These are phyloP conservation scores for Papilio helenus DNA, from an alignment of 1,140 invertebrate species.

Conservation along the genomic window DNA sequence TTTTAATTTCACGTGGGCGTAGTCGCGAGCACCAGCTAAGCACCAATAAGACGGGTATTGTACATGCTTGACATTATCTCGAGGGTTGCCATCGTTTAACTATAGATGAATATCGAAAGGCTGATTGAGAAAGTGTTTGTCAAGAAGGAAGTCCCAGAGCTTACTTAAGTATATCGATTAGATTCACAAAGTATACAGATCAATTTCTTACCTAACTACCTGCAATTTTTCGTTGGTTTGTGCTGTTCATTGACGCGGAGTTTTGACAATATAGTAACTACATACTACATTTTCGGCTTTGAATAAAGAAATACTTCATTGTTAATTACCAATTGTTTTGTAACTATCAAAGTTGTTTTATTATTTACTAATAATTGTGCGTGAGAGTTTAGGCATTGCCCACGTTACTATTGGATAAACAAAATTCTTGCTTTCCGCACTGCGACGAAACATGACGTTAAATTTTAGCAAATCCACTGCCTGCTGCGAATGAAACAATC, in stretches of 20 bases:
- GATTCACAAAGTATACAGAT: not conserved
- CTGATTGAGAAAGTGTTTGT: not conserved
- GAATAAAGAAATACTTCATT: not conserved
- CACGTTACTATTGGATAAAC: slow-evolving; percentile 18
- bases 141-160: not conserved
- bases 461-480: slow-evolving; percentile 68
- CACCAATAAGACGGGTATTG: slow-evolving; percentile 39
- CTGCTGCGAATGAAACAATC: slow-evolving; percentile 59
- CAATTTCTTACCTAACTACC: too few species aligned
- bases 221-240: too few species aligned
- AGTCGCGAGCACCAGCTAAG: too few species aligned
- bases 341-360: too few species aligned
- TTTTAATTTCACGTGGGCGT: too few species aligned
- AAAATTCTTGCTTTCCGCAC: slow-evolving; percentile 54
- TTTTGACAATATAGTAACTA: too few species aligned
- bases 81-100: not conserved
- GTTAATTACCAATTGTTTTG: not conserved
- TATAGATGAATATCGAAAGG: not conserved
- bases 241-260: too few species aligned
- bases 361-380: not conserved
- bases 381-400: not conserved
- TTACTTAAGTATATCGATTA: too few species aligned
- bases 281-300: too few species aligned
- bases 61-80: slow-evolving; percentile 40
- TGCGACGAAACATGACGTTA: slow-evolving; percentile 68